These are phyloP conservation scores for Rhinophrynus dorsalis DNA, from an alignment of 2,797 vertebrate species.

Conservation along the genomic window DNA sequence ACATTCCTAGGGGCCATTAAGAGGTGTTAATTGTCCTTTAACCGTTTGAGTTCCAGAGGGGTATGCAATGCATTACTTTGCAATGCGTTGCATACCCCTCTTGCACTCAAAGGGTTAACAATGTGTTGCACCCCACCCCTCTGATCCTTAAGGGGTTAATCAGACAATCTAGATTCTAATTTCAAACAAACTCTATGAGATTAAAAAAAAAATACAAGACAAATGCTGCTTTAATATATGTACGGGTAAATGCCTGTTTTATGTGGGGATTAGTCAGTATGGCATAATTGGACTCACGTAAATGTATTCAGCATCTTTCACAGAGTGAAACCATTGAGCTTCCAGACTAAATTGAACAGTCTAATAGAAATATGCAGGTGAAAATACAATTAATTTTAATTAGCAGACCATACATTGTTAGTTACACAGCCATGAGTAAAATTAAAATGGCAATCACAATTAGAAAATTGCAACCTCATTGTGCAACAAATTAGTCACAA, in stretches of 20 bases:
- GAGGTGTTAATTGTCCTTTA: too few species aligned
- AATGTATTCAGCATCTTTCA: slow-evolving; percentile 63
- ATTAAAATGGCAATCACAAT: slow-evolving; percentile 98
- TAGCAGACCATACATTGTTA: slow-evolving; percentile 81
- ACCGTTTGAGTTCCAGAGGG: too few species aligned
- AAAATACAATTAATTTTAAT: slow-evolving; percentile 94
- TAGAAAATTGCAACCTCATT: slow-evolving; percentile 89
- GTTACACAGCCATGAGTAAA: slow-evolving; percentile 92
- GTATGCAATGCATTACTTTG: too few species aligned
- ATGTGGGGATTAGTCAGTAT: slow-evolving; percentile 59
- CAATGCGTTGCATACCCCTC: too few species aligned
- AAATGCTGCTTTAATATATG: slow-evolving; percentile 31
- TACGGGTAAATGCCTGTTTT: slow-evolving; percentile 61
- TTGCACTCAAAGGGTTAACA: too few species aligned
- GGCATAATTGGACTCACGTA: slow-evolving; percentile 60
- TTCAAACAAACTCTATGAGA: background rate
- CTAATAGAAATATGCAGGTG: slow-evolving; percentile 82
- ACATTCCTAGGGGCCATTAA: too few species aligned
- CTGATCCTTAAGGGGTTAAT: too few species aligned
- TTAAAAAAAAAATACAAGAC: background rate
- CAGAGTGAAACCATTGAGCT: slow-evolving; percentile 67
- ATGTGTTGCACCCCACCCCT: too few species aligned
- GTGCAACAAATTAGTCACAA: slow-evolving; percentile 91
- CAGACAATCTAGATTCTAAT: background rate
- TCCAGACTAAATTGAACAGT: slow-evolving; percentile 69